Evolutionary conservation across 2,113 vertebrate genomes (phyloP).

Genomic region (Aegithalos caudatus): DNA sequence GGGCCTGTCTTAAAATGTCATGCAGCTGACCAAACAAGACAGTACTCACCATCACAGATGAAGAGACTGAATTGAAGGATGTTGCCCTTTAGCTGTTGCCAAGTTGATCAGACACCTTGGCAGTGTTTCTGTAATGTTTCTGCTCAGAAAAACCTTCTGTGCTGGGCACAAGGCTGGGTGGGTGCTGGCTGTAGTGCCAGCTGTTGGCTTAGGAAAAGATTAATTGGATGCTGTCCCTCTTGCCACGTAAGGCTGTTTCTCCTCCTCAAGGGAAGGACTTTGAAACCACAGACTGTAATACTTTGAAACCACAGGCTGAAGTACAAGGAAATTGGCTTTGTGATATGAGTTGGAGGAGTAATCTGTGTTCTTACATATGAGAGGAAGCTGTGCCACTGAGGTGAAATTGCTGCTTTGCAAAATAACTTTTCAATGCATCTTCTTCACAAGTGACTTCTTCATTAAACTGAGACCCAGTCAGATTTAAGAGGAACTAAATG

Average conservation of each 20-base stretch:
- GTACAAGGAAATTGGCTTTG: neutral
- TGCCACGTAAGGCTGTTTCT: neutral
- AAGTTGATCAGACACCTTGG: neutral
- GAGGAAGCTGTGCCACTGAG: neutral
- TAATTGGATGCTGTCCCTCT: neutral
- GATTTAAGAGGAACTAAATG: neutral
- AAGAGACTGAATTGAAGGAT: neutral
- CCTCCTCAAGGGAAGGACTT: neutral
- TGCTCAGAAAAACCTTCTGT: neutral
- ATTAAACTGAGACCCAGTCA: neutral
- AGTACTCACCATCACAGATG: too few species aligned
- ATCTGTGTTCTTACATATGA: fast-evolving
- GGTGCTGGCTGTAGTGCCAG: neutral
- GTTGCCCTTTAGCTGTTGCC: neutral
- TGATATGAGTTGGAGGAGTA: neutral
- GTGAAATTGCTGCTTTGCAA: neutral
- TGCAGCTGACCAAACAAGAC: neutral
- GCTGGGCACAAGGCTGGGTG: fast-evolving
- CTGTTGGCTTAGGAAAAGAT: neutral
- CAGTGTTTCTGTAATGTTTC: neutral
- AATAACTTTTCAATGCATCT: neutral
- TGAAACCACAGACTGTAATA: neutral
- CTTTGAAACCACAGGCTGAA: neutral
- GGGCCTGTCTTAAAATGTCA: neutral
- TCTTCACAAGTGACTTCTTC: neutral